phyloP scores from a whole-genome alignment of 2,888 invertebrate species.

The Argyresthia goedartella region DNA sequence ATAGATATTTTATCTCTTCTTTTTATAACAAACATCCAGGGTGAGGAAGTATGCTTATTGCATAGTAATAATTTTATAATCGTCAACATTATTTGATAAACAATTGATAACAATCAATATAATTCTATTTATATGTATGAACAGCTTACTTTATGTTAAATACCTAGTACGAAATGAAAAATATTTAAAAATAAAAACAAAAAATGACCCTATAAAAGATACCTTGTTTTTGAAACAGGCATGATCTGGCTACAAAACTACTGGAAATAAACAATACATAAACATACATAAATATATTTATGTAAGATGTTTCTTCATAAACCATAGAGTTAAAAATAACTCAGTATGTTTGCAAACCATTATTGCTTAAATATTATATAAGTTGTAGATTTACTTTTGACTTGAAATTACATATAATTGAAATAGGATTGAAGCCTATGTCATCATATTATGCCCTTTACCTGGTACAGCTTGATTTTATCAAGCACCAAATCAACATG shows the following conservation, averaged over 20 bases:
- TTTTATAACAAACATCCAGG: slow-evolving; percentile 36
- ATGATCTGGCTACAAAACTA: neutral
- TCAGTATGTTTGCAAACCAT: too few species aligned
- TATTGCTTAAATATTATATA: too few species aligned
- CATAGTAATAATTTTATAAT: slow-evolving; percentile 54
- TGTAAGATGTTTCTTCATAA: neutral
- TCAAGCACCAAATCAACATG: too few species aligned
- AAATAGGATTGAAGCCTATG: too few species aligned
- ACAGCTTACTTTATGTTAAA: slow-evolving; percentile 1
- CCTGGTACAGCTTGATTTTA: too few species aligned
- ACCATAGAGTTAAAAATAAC: too few species aligned
- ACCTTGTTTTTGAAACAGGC: neutral
- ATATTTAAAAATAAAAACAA: slow-evolving; percentile 2
- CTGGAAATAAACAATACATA: neutral
- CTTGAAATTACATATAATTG: too few species aligned
- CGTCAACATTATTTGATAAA: slow-evolving; percentile 63
- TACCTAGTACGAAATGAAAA: neutral
- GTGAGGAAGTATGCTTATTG: slow-evolving; percentile 49
- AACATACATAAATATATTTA: neutral
- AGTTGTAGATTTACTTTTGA: too few species aligned
- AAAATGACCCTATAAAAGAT: neutral
- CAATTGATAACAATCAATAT: slow-evolving; percentile 65
- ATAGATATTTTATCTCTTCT: slow-evolving; percentile 54
- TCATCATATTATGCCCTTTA: too few species aligned
- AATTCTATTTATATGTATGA: slow-evolving; percentile 35